Conservation (phyloP, 2,113 vertebrate genomes). For the Corythornis vintsioides region DNA sequence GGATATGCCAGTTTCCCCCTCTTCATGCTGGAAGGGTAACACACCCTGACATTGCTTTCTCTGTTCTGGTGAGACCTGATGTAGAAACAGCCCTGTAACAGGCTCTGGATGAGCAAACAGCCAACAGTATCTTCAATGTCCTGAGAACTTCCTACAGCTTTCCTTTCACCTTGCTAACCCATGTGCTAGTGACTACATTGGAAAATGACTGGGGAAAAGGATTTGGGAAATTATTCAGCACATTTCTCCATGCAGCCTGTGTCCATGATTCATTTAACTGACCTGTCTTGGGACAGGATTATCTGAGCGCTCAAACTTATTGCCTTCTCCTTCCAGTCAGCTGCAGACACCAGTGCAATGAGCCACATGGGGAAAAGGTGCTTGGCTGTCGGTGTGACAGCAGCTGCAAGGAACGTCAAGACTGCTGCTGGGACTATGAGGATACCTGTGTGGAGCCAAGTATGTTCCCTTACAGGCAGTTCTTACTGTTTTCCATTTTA, state of each 20-base stretch:
- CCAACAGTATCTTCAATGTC: background rate
- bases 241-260: background rate
- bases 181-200: accelerated
- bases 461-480: slow-evolving; percentile 26
- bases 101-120: background rate
- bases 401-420: slow-evolving; percentile 13
- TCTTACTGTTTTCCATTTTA: background rate
- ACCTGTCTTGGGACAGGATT: background rate
- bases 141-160: background rate
- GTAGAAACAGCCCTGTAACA: background rate
- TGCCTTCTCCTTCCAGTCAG: slow-evolving; percentile 63
- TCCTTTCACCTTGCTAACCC: accelerated
- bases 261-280: background rate
- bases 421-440: slow-evolving; percentile 80
- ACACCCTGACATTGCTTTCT: background rate
- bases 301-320: background rate
- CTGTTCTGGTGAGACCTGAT: background rate
- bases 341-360: slow-evolving; percentile 74
- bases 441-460: slow-evolving; percentile 72
- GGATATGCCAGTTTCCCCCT: background rate
- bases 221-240: background rate
- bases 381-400: slow-evolving; percentile 66
- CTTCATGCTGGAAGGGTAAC: background rate
- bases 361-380: background rate
- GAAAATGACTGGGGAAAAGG: accelerated